phyloP scores from a whole-genome alignment of 2,113 vertebrate genomes.

The Leptocoma aspasia region DNA sequence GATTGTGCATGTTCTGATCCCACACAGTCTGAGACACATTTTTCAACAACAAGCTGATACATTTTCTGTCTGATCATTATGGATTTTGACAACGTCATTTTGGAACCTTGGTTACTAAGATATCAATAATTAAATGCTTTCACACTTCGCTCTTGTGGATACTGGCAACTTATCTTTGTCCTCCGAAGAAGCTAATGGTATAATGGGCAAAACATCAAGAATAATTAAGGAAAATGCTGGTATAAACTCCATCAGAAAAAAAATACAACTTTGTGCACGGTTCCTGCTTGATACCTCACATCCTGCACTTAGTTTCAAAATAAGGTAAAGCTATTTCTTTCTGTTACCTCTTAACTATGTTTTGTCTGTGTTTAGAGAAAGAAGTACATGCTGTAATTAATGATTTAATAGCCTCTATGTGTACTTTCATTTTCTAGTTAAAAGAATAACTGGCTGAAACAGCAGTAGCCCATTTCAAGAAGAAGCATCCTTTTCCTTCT shows the following conservation, averaged over 20 bases:
- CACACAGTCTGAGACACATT: not conserved
- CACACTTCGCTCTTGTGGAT: conserved; percentile 72
- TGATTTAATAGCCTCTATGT: conserved; percentile 34
- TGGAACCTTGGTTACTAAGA: conserved; percentile 72
- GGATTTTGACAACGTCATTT: conserved; percentile 73
- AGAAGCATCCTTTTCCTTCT: conserved; percentile 7
- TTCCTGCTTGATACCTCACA: conserved; percentile 2
- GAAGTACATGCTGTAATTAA: conserved; percentile 18
- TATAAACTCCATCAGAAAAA: conserved; percentile 50
- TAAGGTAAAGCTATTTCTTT: conserved; percentile 15
- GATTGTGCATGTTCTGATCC: not conserved
- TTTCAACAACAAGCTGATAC: conserved; percentile 38
- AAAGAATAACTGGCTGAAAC: conserved; percentile 5
- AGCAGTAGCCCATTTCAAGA: conserved; percentile 12
- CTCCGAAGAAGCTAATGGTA: conserved; percentile 73
- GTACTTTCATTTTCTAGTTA: conserved; percentile 36
- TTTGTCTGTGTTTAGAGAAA: conserved; percentile 32
- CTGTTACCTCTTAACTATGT: conserved; percentile 14
- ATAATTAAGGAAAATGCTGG: conserved; percentile 71
- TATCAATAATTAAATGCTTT: conserved; percentile 81
- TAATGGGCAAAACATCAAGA: conserved; percentile 78
- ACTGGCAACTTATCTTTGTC: conserved; percentile 76
- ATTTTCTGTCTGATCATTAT: conserved; percentile 66
- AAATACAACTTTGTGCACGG: not conserved
- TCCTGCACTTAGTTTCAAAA: conserved; percentile 27